Conservation (phyloP, 2,888 invertebrate genomes). For the Zootermopsis nevadensis region DNA sequence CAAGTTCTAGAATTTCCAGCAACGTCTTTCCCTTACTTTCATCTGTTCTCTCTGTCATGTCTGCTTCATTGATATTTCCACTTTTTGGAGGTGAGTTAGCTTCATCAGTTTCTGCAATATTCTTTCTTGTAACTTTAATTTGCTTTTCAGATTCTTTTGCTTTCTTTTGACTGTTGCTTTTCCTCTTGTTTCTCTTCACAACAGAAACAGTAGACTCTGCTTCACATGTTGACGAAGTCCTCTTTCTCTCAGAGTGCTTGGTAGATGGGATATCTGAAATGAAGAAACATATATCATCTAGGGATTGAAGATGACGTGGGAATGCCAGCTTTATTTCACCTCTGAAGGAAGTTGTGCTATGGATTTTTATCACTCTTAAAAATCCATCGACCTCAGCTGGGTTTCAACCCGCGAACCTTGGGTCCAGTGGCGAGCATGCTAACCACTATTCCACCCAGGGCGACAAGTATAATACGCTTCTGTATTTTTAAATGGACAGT, state of each 20-base stretch:
- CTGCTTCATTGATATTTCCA: neutral
- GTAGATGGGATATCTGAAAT: conserved; percentile 6
- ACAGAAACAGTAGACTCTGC: neutral
- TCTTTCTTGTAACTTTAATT: conserved; percentile 3
- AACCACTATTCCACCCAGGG: too few relatives aligned
- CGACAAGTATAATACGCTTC: too few relatives aligned
- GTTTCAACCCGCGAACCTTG: too few relatives aligned
- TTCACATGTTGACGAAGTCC: neutral
- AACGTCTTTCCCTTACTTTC: conserved; percentile 43
- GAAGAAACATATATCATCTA: neutral
- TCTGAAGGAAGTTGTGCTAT: too few relatives aligned
- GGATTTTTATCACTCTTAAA: too few relatives aligned
- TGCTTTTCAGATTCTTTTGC: neutral
- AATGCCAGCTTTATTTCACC: too few relatives aligned
- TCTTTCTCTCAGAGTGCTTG: neutral
- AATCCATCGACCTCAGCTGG: too few relatives aligned
- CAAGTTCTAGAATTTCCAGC: conserved; percentile 46
- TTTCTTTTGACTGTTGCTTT: neutral
- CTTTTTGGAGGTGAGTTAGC: neutral
- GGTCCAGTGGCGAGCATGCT: too few relatives aligned
- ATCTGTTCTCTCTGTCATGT: neutral
- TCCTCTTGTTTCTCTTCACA: neutral
- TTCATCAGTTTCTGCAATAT: neutral
- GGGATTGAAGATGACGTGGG: too few relatives aligned
- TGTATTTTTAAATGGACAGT: too few relatives aligned